Conservation (phyloP, 1,140 invertebrate species). For the Drosophila quadrilineata region DNA sequence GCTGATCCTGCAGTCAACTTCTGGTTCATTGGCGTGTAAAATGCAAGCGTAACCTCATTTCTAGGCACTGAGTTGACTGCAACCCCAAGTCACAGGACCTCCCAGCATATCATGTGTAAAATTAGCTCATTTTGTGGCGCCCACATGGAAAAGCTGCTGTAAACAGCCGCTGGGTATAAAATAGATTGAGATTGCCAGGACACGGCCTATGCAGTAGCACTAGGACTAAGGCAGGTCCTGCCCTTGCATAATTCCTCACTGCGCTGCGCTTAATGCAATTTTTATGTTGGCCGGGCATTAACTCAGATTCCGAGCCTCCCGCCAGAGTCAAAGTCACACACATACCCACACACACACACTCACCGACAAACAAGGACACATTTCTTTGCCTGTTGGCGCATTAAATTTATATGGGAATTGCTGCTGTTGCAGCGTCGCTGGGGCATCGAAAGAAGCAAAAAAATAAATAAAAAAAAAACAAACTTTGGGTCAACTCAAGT, state of each 20-base stretch:
- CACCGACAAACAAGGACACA: conserved; percentile 38
- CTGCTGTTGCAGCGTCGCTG: conserved; percentile 45
- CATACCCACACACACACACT: neutral
- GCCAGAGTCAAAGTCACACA: neutral
- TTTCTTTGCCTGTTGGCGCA: conserved; percentile 76
- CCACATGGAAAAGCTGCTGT: conserved; percentile 46
- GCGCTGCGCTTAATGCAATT: conserved; percentile 72
- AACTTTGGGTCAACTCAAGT: too few relatives aligned
- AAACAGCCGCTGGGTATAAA: conserved; percentile 49
- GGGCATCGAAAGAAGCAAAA: conserved; percentile 47
- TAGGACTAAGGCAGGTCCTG: neutral
- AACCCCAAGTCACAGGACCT: neutral
- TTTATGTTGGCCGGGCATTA: conserved; percentile 67
- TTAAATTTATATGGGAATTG: conserved; percentile 79
- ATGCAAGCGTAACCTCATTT: conserved; percentile 52
- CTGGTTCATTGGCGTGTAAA: conserved; percentile 36
- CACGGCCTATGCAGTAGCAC: too few relatives aligned
- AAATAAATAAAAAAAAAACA: too few relatives aligned
- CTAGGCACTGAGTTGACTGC: neutral
- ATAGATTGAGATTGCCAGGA: conserved; percentile 56
- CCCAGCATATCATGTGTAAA: conserved; percentile 72
- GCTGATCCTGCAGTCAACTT: conserved; percentile 13
- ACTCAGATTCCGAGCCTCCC: conserved; percentile 40
- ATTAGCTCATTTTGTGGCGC: conserved; percentile 72
- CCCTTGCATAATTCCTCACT: conserved; percentile 72